Conservation (phyloP, 2,888 invertebrate species). For the Sarcophaga carnaria region DNA sequence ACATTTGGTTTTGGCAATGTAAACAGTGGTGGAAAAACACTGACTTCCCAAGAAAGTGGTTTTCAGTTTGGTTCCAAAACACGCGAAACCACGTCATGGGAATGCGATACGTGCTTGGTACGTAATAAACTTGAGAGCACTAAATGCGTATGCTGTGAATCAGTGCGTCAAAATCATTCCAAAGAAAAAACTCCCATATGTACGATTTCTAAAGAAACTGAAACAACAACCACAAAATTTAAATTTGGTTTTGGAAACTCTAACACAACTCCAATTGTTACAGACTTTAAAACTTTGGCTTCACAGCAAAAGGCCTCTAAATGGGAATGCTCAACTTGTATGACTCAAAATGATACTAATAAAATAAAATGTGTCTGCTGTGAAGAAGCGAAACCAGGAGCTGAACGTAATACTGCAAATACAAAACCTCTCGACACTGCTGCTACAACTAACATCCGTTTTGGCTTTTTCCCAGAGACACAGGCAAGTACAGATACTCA, state of each 20-base stretch:
- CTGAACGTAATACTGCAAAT: slow-evolving; percentile 57
- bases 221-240: not conserved
- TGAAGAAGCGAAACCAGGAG: slow-evolving; percentile 81
- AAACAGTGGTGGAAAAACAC: too few relatives aligned
- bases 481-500: too few relatives aligned
- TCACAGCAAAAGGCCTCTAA: slow-evolving; percentile 77
- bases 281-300: slow-evolving; percentile 78
- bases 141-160: too few relatives aligned
- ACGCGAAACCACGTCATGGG: too few relatives aligned
- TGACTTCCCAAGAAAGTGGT: too few relatives aligned
- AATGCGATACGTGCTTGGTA: too few relatives aligned
- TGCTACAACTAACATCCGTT: slow-evolving; percentile 74
- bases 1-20: too few relatives aligned
- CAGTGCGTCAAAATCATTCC: too few relatives aligned
- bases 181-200: too few relatives aligned
- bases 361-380: slow-evolving; percentile 21
- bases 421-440: not conserved
- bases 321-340: slow-evolving; percentile 86
- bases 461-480: slow-evolving; percentile 70
- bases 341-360: slow-evolving; percentile 79
- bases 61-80: too few relatives aligned
- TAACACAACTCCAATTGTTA: slow-evolving; percentile 70
- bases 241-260: not conserved
- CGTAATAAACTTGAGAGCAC: too few relatives aligned
- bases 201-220: too few relatives aligned